These are phyloP conservation scores for Melanotaenia duboulayi DNA, from an alignment of 2,113 vertebrate genomes.

Conservation along the genomic window DNA sequence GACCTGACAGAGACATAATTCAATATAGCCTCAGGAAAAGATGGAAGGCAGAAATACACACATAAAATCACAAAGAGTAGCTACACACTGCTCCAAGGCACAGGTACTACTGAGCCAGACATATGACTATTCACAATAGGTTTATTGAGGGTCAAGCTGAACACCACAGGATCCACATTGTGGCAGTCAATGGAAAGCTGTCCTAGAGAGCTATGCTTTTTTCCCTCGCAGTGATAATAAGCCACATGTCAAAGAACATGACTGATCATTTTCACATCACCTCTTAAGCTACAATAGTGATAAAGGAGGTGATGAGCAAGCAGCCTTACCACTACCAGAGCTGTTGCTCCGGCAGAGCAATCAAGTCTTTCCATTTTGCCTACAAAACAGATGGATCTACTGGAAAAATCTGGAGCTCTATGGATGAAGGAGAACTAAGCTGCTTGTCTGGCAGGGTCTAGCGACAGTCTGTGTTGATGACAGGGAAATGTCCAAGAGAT, in stretches of 20 bases:
- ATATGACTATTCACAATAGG: constrained; percentile 63
- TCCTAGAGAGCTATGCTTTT: constrained; percentile 31
- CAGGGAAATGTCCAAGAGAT: constrained; percentile 48
- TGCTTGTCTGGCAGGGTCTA: constrained; percentile 47
- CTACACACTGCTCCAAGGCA: constrained; percentile 27
- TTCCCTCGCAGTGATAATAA: constrained; percentile 57
- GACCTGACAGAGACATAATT: constrained; percentile 82
- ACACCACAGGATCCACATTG: constrained; percentile 60
- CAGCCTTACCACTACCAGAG: constrained; percentile 28
- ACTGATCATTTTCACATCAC: constrained; percentile 52
- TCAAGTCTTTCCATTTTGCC: constrained; percentile 30
- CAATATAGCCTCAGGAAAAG: constrained; percentile 76
- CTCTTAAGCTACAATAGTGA: constrained; percentile 52
- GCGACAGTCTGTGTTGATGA: constrained; percentile 55
- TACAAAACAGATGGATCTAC: constrained; percentile 58
- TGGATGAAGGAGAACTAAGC: constrained; percentile 56
- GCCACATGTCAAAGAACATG: constrained; percentile 57
- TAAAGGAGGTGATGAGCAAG: constrained; percentile 39
- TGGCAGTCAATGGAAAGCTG: constrained; percentile 59
- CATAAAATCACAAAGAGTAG: constrained; percentile 29
- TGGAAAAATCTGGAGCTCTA: constrained; percentile 55
- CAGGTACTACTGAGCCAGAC: constrained; percentile 36
- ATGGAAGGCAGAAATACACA: constrained; percentile 59
- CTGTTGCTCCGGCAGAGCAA: constrained; percentile 25
- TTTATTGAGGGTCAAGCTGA: constrained; percentile 63